Conservation (phyloP, 1,140 invertebrate genomes). For the Pogonognathellus flavescens region DNA sequence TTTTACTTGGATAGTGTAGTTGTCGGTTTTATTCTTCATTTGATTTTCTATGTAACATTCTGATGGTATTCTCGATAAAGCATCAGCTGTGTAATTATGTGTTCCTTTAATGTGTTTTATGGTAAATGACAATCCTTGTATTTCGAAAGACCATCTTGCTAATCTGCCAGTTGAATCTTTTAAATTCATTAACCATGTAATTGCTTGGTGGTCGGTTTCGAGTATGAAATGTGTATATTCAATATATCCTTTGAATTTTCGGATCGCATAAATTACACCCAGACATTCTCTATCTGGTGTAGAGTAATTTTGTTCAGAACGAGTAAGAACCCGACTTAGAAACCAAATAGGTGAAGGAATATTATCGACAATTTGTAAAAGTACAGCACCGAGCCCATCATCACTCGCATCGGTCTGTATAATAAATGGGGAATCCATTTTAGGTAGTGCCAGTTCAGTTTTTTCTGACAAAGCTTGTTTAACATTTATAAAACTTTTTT, state of each 20-base stretch:
- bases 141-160: conserved; percentile 33
- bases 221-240: conserved; percentile 19
- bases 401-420: conserved; percentile 52
- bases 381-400: background rate
- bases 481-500: background rate
- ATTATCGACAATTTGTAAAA: conserved; percentile 36
- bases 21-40: too few species aligned
- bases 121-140: background rate
- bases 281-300: conserved; percentile 39
- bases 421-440: conserved; percentile 26
- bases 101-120: background rate
- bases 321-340: background rate
- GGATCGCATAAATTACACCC: conserved; percentile 47
- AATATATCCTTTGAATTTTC: conserved; percentile 52
- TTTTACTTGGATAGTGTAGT: too few species aligned
- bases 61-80: background rate
- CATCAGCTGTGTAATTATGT: background rate
- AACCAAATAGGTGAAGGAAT: conserved; percentile 38
- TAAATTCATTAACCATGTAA: background rate
- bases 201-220: conserved; percentile 36
- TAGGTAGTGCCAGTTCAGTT: conserved; percentile 64
- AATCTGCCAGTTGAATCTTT: conserved; percentile 37
- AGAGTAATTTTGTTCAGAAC: conserved; percentile 28
- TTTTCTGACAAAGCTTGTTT: conserved; percentile 63
- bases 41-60: background rate